Percentiles rank a stretch among this genome's conserved stretches.
These are phyloP conservation scores for Lamproptera curius DNA, from an alignment of 2,888 invertebrate species.

Conservation along the genomic window DNA sequence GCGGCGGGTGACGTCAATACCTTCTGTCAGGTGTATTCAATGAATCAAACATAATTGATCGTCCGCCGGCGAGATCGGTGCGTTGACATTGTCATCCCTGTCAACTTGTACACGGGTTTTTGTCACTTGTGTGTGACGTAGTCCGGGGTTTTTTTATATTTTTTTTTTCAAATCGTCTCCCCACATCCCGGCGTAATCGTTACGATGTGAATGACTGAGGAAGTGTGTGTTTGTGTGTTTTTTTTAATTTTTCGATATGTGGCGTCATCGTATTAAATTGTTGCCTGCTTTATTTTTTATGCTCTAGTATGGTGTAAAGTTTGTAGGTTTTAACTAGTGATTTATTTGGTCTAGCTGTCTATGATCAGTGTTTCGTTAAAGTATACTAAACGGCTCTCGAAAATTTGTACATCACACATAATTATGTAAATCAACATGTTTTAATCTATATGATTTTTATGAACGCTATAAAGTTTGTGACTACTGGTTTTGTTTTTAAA, in stretches of 20 bases:
- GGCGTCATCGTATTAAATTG: neutral
- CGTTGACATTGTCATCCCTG: slow-evolving; percentile 42
- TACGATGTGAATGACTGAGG: slow-evolving; percentile 27
- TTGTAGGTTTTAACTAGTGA: too few species aligned
- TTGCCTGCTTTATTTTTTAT: neutral
- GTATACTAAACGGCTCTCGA: too few species aligned
- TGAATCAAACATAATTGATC: slow-evolving; percentile 73
- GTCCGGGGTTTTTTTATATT: slow-evolving; percentile 28
- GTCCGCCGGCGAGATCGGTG: slow-evolving; percentile 37
- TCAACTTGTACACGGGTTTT: slow-evolving; percentile 57
- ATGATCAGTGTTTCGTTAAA: too few species aligned
- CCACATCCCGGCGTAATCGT: slow-evolving; percentile 20
- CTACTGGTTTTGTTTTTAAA: too few species aligned
- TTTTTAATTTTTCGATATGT: neutral
- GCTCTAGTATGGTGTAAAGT: too few species aligned
- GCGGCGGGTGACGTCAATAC: slow-evolving; percentile 43
- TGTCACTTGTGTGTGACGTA: slow-evolving; percentile 46
- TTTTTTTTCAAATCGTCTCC: slow-evolving; percentile 13
- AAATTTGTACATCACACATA: too few species aligned
- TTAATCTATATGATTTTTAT: too few species aligned
- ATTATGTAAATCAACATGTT: too few species aligned
- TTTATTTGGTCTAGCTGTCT: too few species aligned
- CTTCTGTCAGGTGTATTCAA: slow-evolving; percentile 52
- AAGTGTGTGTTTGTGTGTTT: slow-evolving; percentile 7
- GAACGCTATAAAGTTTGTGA: too few species aligned